These are phyloP conservation scores for Augochlora pura DNA, from an alignment of 1,140 invertebrate species.

Conservation along the genomic window DNA sequence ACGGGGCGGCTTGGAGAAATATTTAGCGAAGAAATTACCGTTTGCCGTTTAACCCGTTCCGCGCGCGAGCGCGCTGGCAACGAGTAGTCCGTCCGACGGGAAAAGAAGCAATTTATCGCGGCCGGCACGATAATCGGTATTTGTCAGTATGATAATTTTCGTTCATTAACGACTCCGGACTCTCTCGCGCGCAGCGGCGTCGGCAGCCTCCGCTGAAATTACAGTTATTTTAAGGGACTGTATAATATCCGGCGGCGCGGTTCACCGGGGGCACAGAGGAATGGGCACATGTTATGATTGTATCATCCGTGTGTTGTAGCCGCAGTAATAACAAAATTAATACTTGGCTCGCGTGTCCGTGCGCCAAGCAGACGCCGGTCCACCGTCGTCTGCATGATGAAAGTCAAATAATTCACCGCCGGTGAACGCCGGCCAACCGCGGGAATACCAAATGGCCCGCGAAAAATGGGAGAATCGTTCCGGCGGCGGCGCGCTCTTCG, in stretches of 20 bases:
- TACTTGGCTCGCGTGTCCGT: slow-evolving; percentile 9
- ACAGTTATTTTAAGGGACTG: slow-evolving; percentile 45
- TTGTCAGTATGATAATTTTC: slow-evolving; percentile 30
- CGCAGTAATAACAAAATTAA: slow-evolving; percentile 49
- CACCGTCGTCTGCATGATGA: slow-evolving; percentile 2
- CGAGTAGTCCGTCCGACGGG: not conserved
- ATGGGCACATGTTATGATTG: slow-evolving; percentile 46
- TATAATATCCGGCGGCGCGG: slow-evolving; percentile 40
- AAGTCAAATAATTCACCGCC: slow-evolving; percentile 19
- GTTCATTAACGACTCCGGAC: slow-evolving; percentile 17
- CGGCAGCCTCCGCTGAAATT: slow-evolving; percentile 31
- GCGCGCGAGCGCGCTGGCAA: not conserved
- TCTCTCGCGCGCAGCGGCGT: not conserved
- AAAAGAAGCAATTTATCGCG: not conserved
- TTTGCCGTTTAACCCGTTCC: no score
- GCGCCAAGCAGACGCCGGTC: slow-evolving; percentile 6
- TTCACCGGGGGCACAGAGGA: slow-evolving; percentile 29
- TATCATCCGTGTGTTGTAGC: slow-evolving; percentile 37
- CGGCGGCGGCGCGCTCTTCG: no score
- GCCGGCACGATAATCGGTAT: slow-evolving; percentile 7
- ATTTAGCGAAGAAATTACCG: not conserved
- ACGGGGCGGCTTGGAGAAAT: not conserved
- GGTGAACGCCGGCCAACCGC: not conserved
- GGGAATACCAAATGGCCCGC: not conserved
- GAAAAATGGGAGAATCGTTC: not conserved